Evolutionary conservation across 2,888 invertebrate species (phyloP).

Genomic region (Argyra leucocephala): DNA sequence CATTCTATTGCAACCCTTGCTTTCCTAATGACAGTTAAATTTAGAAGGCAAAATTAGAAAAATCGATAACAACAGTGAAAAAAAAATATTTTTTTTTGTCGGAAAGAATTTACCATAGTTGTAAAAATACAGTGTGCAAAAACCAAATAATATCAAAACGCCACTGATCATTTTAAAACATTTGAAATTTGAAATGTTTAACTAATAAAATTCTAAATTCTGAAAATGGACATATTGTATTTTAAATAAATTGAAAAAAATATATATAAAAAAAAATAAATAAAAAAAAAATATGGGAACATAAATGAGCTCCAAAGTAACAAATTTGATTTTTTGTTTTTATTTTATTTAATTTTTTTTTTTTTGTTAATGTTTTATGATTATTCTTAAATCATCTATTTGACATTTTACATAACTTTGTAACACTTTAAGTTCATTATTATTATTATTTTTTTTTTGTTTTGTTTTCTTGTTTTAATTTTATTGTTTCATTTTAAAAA

Average conservation of each 20-base stretch:
- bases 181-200: neutral
- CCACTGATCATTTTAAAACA: no score
- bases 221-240: neutral
- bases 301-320: neutral
- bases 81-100: no score
- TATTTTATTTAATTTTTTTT: neutral
- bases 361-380: neutral
- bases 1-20: no score
- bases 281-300: neutral
- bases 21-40: no score
- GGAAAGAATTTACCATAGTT: no score
- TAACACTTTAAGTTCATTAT: neutral
- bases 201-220: neutral
- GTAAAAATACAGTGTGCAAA: no score
- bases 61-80: no score
- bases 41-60: no score
- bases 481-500: neutral
- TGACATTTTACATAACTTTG: slow-evolving; percentile 1
- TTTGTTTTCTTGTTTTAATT: neutral
- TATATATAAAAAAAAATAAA: neutral
- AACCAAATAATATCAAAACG: no score
- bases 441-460: neutral
- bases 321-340: neutral
- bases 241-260: neutral
- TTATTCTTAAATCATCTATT: slow-evolving; percentile 6